Base-by-base conservation (phyloP, 2,888 invertebrate genomes). In the Drosophila mimica region DNA sequence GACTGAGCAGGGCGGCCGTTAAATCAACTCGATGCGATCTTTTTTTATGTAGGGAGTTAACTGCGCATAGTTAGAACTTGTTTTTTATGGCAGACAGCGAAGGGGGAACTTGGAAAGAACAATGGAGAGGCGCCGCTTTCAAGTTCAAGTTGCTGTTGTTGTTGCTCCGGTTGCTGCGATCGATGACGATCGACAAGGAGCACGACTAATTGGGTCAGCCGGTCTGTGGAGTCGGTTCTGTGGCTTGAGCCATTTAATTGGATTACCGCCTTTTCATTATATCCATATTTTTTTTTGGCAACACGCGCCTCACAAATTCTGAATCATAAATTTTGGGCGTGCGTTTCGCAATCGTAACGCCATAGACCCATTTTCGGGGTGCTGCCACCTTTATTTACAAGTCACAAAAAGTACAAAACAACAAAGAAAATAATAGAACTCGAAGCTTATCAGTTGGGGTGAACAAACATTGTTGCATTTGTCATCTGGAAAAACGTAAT, bases 251-350 rank as follows among this genome's bases (percentile, higher is more conserved):
- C 79, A 81, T 89, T 89, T 92, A 91, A 91, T 92, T 92, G 91
- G 92, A 89, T 91, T 91, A 89, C 91, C 92, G 92, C 91, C 90
- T 89, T 89, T 90, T 88, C 79, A 91, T 92, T 92, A 83, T 61
- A 34, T 53, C 53, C 56, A 53, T 51, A 48, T 61, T 51, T 64
- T 51, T 64, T 74, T 78, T 79, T 76, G 70, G 72, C 71, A 82
- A 83, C 86, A 76, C 81, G 89, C 83, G 81, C 61, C 72, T 33
- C 8, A 28, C 20, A 25, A 38, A 49, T n/a, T 8, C 31, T 75
- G 72, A 74, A 48, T 85, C 74, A 79, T 60, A 38, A 58, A 70
- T 52, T 60, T 34, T 62, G 57, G 73, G 63, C 62, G 58, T 70
- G 64, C 34, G 57, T 70, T 76, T 77, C 48, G 83, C 80, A 73